Evolutionary conservation across 2,797 vertebrate species (phyloP).

Genomic region (Premnoplex brunnescens): DNA sequence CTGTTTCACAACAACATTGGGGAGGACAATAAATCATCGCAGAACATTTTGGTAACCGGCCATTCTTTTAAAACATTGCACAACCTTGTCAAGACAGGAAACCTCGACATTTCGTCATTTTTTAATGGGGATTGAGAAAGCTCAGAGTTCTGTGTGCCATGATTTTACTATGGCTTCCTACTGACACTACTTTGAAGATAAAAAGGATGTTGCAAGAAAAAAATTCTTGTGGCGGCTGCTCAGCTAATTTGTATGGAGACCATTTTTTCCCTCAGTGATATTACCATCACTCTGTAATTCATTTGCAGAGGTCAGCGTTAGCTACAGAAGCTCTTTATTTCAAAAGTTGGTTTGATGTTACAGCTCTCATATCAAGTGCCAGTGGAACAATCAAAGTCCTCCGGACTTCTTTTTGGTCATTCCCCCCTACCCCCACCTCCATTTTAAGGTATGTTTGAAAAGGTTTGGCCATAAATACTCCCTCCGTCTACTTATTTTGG

Average conservation of each 20-base stretch:
- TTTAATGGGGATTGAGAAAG: slow-evolving; percentile 21
- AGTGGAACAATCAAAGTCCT: slow-evolving; percentile 46
- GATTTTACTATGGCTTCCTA: slow-evolving; percentile 37
- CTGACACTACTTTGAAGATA: slow-evolving; percentile 19
- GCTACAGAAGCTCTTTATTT: slow-evolving; percentile 15
- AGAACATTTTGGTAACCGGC: not conserved
- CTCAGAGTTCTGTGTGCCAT: slow-evolving; percentile 1
- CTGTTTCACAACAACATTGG: not conserved
- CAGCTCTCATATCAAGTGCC: slow-evolving; percentile 28
- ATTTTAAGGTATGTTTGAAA: slow-evolving; percentile 33
- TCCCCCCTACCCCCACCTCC: not conserved
- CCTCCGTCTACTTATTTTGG: slow-evolving; percentile 34
- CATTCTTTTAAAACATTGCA: slow-evolving; percentile 1
- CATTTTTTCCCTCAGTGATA: not conserved
- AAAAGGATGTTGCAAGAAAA: slow-evolving; percentile 48
- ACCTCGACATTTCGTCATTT: not conserved
- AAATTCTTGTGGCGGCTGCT: not conserved
- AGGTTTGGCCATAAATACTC: slow-evolving; percentile 6
- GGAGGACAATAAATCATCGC: not conserved
- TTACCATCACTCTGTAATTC: not conserved
- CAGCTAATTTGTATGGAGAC: not conserved
- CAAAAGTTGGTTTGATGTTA: slow-evolving; percentile 11
- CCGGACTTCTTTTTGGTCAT: not conserved
- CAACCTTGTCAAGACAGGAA: slow-evolving; percentile 35
- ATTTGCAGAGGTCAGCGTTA: not conserved